Conservation (phyloP, 2,113 vertebrate genomes). For the Misgurnus mizolepis region DNA sequence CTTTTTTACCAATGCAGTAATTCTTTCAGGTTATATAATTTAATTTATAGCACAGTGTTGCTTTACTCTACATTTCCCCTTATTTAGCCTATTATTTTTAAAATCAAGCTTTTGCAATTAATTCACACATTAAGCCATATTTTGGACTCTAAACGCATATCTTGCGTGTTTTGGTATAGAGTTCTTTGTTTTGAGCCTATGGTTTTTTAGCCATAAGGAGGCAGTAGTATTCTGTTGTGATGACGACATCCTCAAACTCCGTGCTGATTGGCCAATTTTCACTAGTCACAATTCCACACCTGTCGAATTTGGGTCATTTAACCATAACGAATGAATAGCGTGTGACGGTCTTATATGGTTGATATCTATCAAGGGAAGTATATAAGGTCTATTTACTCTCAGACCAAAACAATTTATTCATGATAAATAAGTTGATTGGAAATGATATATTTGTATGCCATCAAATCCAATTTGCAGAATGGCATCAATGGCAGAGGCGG, state of each 20-base stretch:
- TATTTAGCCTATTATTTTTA: too few relatives aligned
- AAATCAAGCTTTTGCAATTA: too few relatives aligned
- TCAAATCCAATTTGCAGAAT: neutral
- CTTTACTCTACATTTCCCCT: neutral
- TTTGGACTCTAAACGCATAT: too few relatives aligned
- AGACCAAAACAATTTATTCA: neutral
- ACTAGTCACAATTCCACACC: constrained; percentile 10
- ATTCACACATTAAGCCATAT: too few relatives aligned
- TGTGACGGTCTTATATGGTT: neutral
- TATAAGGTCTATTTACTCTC: neutral
- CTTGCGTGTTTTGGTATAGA: too few relatives aligned
- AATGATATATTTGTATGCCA: neutral
- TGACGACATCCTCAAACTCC: neutral
- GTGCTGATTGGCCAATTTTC: constrained; percentile 15
- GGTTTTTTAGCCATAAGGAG: neutral
- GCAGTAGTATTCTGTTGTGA: neutral
- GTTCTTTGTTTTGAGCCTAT: neutral
- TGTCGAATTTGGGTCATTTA: constrained; percentile 15
- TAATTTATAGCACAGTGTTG: neutral
- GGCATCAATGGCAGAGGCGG: neutral
- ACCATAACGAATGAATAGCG: neutral
- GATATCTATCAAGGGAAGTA: neutral
- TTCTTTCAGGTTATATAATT: neutral
- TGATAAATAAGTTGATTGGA: neutral
- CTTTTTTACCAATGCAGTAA: neutral